Conservation (phyloP, 2,797 vertebrate species). For the Pelobates cultripes region DNA sequence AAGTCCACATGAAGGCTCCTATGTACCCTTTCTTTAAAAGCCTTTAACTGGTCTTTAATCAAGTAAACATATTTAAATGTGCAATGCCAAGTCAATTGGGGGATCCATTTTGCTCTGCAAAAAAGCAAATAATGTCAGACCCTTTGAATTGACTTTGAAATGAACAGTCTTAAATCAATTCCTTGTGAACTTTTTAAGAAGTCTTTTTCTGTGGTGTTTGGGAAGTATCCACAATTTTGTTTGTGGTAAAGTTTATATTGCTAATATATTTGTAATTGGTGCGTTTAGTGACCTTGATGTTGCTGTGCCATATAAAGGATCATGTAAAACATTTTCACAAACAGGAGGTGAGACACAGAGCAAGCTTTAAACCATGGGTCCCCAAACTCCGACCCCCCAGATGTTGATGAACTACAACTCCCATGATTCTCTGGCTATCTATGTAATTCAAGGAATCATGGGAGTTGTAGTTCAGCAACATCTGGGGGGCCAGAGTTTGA, state of each 20-base stretch:
- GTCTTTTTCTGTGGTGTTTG: constrained; percentile 27
- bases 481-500: too few relatives aligned
- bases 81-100: not conserved
- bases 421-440: too few relatives aligned
- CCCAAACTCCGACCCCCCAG: too few relatives aligned
- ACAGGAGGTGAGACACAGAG: too few relatives aligned
- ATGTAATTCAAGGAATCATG: too few relatives aligned
- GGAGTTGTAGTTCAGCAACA: too few relatives aligned
- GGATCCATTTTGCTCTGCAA: not conserved
- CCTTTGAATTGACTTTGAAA: not conserved
- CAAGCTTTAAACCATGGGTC: too few relatives aligned
- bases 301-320: not conserved
- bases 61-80: constrained; percentile 7
- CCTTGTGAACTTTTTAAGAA: constrained; percentile 3
- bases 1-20: constrained; percentile 74
- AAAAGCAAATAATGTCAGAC: not conserved
- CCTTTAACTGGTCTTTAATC: not conserved
- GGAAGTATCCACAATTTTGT: not conserved
- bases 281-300: not conserved
- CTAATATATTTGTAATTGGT: not conserved
- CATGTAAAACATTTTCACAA: too few relatives aligned
- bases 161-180: constrained; percentile 28
- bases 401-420: too few relatives aligned
- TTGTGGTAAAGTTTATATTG: constrained; percentile 13
- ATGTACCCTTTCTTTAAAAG: not conserved